Conservation (phyloP, 1,140 invertebrate genomes). For the Megalopta genalis region DNA sequence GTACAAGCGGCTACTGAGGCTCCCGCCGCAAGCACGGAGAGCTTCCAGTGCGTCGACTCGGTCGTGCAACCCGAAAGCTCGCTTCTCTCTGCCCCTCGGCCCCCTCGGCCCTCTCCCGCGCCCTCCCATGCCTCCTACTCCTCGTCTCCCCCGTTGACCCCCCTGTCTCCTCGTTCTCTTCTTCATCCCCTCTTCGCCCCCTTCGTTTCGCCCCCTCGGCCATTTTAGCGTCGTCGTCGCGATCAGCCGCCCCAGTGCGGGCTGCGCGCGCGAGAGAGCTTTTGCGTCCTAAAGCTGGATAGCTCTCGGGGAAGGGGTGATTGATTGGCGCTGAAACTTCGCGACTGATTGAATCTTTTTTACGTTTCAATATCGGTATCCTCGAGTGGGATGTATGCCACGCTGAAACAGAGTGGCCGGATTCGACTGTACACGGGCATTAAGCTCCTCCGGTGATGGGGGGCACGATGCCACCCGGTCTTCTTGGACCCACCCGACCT, state of each 20-base stretch:
- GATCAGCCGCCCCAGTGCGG: conserved; percentile 64
- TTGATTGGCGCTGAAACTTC: conserved; percentile 79
- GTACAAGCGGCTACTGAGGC: conserved; percentile 79
- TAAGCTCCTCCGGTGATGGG: conserved; percentile 3
- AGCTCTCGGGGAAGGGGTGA: conserved; percentile 58
- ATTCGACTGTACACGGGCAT: conserved; percentile 6
- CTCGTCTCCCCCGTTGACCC: conserved; percentile 27
- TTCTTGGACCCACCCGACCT: too few species aligned
- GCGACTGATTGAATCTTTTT: conserved; percentile 80
- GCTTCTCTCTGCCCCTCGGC: conserved; percentile 63
- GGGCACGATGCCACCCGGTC: too few species aligned
- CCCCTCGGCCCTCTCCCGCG: conserved; percentile 9
- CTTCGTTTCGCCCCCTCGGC: conserved; percentile 49
- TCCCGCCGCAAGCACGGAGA: conserved; percentile 76
- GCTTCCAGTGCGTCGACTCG: conserved; percentile 79
- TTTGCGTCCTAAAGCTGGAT: conserved; percentile 62
- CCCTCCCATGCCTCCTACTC: conserved; percentile 63
- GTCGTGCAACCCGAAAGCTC: conserved; percentile 71
- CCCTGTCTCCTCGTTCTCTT: too few species aligned
- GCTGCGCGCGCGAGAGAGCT: conserved; percentile 64
- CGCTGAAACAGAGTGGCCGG: conserved; percentile 26
- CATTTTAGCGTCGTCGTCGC: conserved; percentile 66
- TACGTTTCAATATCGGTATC: conserved; percentile 77
- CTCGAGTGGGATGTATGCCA: conserved; percentile 38
- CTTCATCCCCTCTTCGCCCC: neutral